Percentiles rank a stretch among this genome's conserved stretches.
Conservation (phyloP, 2,113 vertebrate genomes). For the Chroicocephalus ridibundus region DNA sequence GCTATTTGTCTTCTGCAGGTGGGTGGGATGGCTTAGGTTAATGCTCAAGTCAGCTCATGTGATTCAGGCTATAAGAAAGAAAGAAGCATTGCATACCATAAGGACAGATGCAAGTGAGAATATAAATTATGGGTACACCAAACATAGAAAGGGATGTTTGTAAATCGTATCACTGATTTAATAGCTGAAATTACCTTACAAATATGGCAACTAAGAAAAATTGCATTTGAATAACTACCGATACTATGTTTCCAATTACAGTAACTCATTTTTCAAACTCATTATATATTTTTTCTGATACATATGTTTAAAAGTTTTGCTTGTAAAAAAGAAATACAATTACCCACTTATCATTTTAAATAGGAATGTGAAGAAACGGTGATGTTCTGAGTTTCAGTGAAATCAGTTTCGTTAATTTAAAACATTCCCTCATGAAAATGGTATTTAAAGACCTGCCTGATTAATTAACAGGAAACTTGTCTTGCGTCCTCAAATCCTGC, state of each 20-base stretch:
- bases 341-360: neutral
- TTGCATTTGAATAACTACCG: neutral
- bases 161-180: neutral
- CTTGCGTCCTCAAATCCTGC: neutral
- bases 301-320: neutral
- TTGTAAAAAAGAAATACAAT: conserved; percentile 19
- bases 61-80: neutral
- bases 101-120: neutral
- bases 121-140: neutral
- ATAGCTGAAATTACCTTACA: neutral
- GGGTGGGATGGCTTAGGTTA: neutral
- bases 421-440: neutral
- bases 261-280: neutral
- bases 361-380: neutral
- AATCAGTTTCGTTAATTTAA: neutral
- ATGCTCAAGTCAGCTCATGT: fast-evolving
- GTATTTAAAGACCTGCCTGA: neutral
- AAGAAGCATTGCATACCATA: neutral
- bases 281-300: neutral
- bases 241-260: neutral
- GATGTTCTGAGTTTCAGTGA: neutral
- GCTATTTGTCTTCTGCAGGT: neutral
- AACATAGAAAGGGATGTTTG: neutral
- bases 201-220: neutral
- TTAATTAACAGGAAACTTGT: neutral